Evolutionary conservation across 2,113 vertebrate genomes (phyloP).

Genomic region (Nannospalax galili): DNA sequence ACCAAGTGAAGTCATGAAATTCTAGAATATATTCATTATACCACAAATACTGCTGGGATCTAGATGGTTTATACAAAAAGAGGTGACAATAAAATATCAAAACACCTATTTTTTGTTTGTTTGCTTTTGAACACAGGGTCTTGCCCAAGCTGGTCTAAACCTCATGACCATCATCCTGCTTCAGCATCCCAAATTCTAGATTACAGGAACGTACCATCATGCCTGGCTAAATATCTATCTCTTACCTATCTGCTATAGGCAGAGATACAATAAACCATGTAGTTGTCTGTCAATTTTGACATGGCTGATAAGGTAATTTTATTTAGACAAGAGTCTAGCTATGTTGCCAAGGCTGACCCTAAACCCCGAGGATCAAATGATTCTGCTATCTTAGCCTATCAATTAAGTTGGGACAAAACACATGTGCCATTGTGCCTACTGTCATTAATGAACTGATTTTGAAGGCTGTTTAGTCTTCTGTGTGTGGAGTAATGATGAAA

Average conservation of each 20-base stretch:
- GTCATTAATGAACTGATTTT: not conserved
- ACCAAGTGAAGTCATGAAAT: not conserved
- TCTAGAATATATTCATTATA: not conserved
- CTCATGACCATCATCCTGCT: not conserved
- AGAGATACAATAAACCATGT: not conserved
- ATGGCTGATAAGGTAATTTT: not conserved
- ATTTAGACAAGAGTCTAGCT: not conserved
- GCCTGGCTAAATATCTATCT: not conserved
- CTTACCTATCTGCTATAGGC: not conserved
- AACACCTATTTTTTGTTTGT: not conserved
- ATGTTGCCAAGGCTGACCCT: not conserved
- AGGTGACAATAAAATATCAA: not conserved
- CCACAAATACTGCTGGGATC: not conserved
- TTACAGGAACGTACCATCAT: too few relatives aligned
- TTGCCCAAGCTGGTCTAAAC: not conserved
- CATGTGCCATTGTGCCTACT: too few relatives aligned
- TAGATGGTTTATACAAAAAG: not conserved
- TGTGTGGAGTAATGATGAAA: constrained; percentile 2
- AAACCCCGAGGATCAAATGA: not conserved
- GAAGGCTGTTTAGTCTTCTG: not conserved
- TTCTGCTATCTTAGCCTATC: not conserved
- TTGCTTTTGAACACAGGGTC: not conserved
- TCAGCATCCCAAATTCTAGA: not conserved
- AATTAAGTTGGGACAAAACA: not conserved
- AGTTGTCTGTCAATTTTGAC: not conserved